A percentile compares a stretch with the other conserved stretches of the same genome.
These are phyloP conservation scores for Cheilosia scutellata DNA, from an alignment of 2,888 invertebrate species.

Conservation along the genomic window DNA sequence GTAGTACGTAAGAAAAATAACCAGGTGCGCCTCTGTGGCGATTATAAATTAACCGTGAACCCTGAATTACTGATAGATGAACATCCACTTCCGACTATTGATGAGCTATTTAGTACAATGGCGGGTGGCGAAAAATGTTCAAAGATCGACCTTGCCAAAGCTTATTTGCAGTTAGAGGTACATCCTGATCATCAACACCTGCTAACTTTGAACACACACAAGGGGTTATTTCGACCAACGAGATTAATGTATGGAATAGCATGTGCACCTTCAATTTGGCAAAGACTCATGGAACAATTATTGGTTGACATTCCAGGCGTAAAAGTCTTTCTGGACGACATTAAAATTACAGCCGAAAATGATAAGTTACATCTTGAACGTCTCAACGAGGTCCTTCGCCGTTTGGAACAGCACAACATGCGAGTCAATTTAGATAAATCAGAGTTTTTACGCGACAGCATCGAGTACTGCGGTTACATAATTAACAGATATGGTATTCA, in stretches of 20 bases:
- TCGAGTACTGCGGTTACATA: conserved; percentile 78
- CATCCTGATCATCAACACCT: conserved; percentile 78
- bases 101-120: conserved; percentile 77
- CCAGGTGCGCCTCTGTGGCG: conserved; percentile 43
- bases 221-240: conserved; percentile 79
- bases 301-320: conserved; percentile 78
- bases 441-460: conserved; percentile 77
- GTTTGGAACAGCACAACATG: conserved; percentile 77
- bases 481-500: conserved; percentile 78
- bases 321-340: conserved; percentile 78
- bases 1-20: conserved; percentile 77
- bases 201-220: conserved; percentile 80
- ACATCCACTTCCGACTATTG: conserved; percentile 77
- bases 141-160: conserved; percentile 79
- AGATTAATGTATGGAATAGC: conserved; percentile 80
- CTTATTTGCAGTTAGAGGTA: conserved; percentile 81
- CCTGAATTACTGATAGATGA: conserved; percentile 76
- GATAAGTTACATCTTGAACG: conserved; percentile 77
- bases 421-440: conserved; percentile 78
- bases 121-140: conserved; percentile 76
- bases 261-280: conserved; percentile 79
- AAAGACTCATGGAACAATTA: conserved; percentile 78
- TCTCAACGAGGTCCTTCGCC: conserved; percentile 76
- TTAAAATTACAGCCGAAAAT: conserved; percentile 76
- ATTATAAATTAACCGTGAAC: conserved; percentile 77